Evolutionary conservation across 1,140 invertebrate species (phyloP), one percentile per base, ranked within the genome.

Genomic region (Piezodorus guildinii): DNA sequence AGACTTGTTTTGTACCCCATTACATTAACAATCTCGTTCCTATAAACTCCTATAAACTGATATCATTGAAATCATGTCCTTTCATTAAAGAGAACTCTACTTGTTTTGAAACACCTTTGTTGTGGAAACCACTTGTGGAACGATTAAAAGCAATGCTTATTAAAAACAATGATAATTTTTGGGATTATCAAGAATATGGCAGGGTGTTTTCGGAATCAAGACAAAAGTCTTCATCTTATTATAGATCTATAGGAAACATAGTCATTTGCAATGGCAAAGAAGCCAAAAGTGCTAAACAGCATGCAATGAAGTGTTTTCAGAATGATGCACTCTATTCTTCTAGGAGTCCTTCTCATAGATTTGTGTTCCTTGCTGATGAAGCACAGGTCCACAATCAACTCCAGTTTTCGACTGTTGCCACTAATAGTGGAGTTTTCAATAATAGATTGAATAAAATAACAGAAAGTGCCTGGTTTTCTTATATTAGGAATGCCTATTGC

Each of bases 391-490:
- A 17, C n/a, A 25, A 25, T 14, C 30, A 60, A 43, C n/a, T 15
- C 16, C 30, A 60, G 39, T 39, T 60, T 44, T 60, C 16, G 1
- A 39, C 25, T 15, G 15, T 60, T 14, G 58, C 21, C 34, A 43
- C 27, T 60, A 60, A 60, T 23, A 60, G 39, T 60, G 25, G 25
- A 30, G 21, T 44, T 39, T 39, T 60, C 15, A 44, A 6, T 9
- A 60, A 60, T 19, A 60, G 21, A 60, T 23, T 60, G n/a, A 23
- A 60, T 30, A 44, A 39, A 17, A 60, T 60, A 19, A 23, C 34
- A 8, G 39, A 60, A 17, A 39, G 34, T 19, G 25, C 58, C 17
- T 60, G 58, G 58, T n/a, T 17, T 43, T 39, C 30, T 16, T 60
- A 34, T 44, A 30, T 44, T 10, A 39, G 34, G 15, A 39, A 60